Conservation (phyloP, 2,888 invertebrate genomes). For the Nematopogon swammerdamellus region DNA sequence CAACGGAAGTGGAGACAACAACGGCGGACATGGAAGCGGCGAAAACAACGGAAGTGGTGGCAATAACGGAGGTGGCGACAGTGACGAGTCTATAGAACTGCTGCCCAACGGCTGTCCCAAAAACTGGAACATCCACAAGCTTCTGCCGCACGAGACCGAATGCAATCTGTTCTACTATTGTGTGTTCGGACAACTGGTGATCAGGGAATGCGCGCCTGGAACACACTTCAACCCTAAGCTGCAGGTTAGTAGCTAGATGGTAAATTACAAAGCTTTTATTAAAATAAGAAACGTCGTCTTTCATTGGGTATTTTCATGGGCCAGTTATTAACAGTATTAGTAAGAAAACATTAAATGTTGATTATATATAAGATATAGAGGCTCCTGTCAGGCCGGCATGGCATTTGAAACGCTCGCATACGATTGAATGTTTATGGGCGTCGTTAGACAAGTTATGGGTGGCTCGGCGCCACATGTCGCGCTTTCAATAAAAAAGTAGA, state of each 20-base stretch:
- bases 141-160: constrained; percentile 20
- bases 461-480: no score
- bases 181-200: constrained; percentile 17
- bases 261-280: background rate
- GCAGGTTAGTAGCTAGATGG: constrained; percentile 11
- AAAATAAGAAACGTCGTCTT: background rate
- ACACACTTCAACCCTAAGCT: constrained; percentile 15
- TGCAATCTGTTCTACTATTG: constrained; percentile 23
- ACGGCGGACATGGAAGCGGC: background rate
- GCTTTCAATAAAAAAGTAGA: background rate
- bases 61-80: background rate
- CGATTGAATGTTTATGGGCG: background rate
- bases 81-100: constrained; percentile 1
- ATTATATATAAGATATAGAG: no score
- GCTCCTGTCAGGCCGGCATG: no score
- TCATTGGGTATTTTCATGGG: background rate
- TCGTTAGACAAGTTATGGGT: background rate
- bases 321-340: no score
- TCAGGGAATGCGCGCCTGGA: constrained; percentile 14
- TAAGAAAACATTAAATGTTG: no score
- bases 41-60: background rate
- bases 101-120: constrained; percentile 20
- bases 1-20: background rate
- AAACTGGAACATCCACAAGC: constrained; percentile 15
- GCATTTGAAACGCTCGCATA: background rate